phyloP scores from a whole-genome alignment of 2,113 vertebrate species.

The Castor canadensis region DNA sequence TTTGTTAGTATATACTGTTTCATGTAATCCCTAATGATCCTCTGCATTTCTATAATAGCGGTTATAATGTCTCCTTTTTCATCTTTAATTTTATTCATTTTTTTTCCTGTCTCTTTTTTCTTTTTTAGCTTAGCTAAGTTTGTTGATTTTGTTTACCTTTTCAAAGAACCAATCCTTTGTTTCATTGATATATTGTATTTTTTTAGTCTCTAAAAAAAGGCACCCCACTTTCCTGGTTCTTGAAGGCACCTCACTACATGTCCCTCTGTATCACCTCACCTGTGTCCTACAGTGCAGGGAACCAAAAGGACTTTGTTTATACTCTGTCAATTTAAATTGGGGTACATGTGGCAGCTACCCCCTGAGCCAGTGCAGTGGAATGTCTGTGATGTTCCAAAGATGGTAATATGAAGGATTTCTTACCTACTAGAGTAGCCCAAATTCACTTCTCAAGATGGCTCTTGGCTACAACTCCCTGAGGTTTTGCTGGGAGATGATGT shows the following conservation, averaged over 20 bases:
- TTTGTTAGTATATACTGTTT: too few relatives aligned
- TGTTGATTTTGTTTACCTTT: too few relatives aligned
- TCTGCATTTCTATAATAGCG: too few relatives aligned
- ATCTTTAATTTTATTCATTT: not conserved
- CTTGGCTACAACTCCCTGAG: not conserved
- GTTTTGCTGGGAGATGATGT: accelerated
- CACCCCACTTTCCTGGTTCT: not conserved
- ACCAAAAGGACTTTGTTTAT: not conserved
- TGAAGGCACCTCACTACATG: not conserved
- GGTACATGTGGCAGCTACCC: not conserved
- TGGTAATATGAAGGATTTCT: not conserved
- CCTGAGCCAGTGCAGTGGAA: not conserved
- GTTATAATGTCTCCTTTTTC: too few relatives aligned
- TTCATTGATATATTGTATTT: too few relatives aligned
- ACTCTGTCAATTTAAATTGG: not conserved
- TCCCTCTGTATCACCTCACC: not conserved
- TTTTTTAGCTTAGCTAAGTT: not conserved
- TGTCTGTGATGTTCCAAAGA: not conserved
- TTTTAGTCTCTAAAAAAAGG: not conserved
- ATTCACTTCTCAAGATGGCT: not conserved
- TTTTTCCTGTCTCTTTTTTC: not conserved
- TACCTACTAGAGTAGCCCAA: not conserved
- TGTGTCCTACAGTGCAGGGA: not conserved
- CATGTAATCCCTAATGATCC: not conserved
- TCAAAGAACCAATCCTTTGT: too few relatives aligned